A percentile compares a stretch with the other conserved stretches of the same genome.
phyloP scores from a whole-genome alignment of 2,888 invertebrate genomes.

The Lepetodrilus schrolli region DNA sequence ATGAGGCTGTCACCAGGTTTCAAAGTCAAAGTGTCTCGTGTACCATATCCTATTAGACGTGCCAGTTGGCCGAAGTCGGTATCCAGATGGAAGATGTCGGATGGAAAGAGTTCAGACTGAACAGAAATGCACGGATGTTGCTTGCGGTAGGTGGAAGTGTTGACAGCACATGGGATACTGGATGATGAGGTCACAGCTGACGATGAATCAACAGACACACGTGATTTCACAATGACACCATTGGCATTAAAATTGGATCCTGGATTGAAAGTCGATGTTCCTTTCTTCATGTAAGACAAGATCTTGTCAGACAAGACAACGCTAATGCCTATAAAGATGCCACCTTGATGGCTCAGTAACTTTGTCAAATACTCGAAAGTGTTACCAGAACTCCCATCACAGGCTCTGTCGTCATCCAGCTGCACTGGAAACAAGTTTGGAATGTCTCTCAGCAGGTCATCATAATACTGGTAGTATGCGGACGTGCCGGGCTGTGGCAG shows the following conservation, averaged over 20 bases:
- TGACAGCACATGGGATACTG: background rate
- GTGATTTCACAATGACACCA: background rate
- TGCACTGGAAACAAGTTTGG: conserved; percentile 40
- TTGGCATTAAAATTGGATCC: background rate
- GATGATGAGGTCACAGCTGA: background rate
- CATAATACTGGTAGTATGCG: conserved; percentile 55
- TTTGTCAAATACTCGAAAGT: conserved; percentile 29
- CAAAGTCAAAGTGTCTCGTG: conserved; percentile 41
- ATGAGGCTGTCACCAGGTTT: conserved; percentile 46
- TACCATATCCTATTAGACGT: conserved; percentile 56
- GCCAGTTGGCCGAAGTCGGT: conserved; percentile 49
- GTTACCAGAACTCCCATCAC: conserved; percentile 24
- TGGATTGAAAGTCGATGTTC: background rate
- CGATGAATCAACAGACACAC: background rate
- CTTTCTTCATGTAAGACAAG: conserved; percentile 25
- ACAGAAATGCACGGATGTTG: conserved; percentile 35
- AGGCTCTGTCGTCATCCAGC: conserved; percentile 29
- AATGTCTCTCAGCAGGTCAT: conserved; percentile 51
- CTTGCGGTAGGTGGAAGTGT: background rate
- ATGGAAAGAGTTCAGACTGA: conserved; percentile 40
- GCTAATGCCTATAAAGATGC: conserved; percentile 55
- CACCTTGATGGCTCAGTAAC: conserved; percentile 48
- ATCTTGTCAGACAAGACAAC: conserved; percentile 38
- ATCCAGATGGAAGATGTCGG: conserved; percentile 52
- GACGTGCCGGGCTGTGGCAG: conserved; percentile 47